Conservation (phyloP, 2,113 vertebrate species). For the Chauna torquata region DNA sequence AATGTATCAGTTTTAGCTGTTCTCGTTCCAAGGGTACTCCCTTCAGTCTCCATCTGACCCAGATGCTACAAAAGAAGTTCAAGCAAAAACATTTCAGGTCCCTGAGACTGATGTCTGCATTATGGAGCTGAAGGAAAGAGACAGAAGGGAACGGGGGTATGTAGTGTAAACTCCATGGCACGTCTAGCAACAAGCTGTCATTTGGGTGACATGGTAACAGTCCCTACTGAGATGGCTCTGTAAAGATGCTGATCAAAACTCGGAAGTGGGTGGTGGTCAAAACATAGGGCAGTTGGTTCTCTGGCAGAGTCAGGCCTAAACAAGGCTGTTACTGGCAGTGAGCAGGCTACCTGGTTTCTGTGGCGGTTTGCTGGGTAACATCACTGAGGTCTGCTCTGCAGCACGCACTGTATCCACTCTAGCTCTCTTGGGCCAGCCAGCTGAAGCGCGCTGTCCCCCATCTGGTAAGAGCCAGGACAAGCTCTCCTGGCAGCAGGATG, state of each 20-base stretch:
- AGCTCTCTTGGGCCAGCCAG: not conserved
- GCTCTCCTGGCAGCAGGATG: not conserved
- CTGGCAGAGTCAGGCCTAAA: not conserved
- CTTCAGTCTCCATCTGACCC: not conserved
- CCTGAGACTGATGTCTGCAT: not conserved
- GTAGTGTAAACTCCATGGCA: not conserved
- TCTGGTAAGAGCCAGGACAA: not conserved
- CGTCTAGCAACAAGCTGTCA: not conserved
- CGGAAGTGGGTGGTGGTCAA: not conserved
- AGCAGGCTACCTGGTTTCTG: not conserved
- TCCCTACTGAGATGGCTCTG: not conserved
- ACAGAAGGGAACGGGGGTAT: not conserved
- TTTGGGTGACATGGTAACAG: not conserved
- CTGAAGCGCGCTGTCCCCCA: not conserved
- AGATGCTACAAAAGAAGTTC: not conserved
- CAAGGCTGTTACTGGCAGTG: not conserved
- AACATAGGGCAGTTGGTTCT: not conserved
- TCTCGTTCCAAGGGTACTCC: not conserved
- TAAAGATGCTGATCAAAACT: not conserved
- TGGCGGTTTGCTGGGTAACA: not conserved
- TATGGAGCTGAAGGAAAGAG: not conserved
- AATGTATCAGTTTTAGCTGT: not conserved
- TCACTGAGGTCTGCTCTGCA: not conserved
- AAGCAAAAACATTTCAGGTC: not conserved
- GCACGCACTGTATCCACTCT: not conserved